A percentile compares a stretch with the other conserved stretches of the same genome.
Conservation (phyloP, 1,140 invertebrate genomes). For the Drosophila varians region DNA sequence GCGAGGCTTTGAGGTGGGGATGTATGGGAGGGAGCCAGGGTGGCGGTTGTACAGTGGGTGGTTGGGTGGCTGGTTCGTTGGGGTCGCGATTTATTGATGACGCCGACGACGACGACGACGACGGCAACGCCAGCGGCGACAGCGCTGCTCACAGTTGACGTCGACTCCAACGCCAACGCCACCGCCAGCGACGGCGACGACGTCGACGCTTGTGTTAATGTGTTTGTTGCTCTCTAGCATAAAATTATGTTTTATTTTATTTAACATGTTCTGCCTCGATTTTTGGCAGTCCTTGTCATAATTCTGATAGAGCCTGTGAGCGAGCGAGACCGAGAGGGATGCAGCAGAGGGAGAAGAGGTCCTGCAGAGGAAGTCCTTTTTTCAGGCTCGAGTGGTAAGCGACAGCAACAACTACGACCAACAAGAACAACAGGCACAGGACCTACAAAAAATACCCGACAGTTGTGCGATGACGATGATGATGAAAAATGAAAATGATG, state of each 20-base stretch:
- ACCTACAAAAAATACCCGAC: slow-evolving; percentile 19
- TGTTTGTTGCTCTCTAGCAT: slow-evolving; percentile 77
- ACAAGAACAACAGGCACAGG: slow-evolving; percentile 17
- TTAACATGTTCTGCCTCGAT: slow-evolving; percentile 72
- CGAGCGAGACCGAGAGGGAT: slow-evolving; percentile 6
- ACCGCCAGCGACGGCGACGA: too few relatives aligned
- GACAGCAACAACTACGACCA: slow-evolving; percentile 16
- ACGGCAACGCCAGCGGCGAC: slow-evolving; percentile 7
- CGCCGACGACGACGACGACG: slow-evolving; percentile 59
- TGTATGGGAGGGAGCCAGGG: not conserved
- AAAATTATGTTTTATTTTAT: slow-evolving; percentile 82
- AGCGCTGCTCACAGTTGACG: slow-evolving; percentile 16
- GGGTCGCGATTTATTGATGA: slow-evolving; percentile 80
- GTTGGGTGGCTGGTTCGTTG: slow-evolving; percentile 58
- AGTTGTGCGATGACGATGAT: slow-evolving; percentile 53
- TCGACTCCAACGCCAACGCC: not conserved
- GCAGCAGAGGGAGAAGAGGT: slow-evolving; percentile 9
- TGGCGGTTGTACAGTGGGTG: slow-evolving; percentile 33
- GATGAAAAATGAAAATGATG: slow-evolving; percentile 44
- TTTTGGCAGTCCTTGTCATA: slow-evolving; percentile 75
- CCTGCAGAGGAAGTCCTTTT: slow-evolving; percentile 64
- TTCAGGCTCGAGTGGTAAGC: slow-evolving; percentile 42
- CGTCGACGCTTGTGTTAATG: slow-evolving; percentile 66
- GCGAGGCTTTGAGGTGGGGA: slow-evolving; percentile 23
- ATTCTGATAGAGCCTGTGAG: slow-evolving; percentile 46